Evolutionary conservation across 2,113 vertebrate species (phyloP), one percentile per base, ranked within the genome.

Genomic region (Ascaphus truei): DNA sequence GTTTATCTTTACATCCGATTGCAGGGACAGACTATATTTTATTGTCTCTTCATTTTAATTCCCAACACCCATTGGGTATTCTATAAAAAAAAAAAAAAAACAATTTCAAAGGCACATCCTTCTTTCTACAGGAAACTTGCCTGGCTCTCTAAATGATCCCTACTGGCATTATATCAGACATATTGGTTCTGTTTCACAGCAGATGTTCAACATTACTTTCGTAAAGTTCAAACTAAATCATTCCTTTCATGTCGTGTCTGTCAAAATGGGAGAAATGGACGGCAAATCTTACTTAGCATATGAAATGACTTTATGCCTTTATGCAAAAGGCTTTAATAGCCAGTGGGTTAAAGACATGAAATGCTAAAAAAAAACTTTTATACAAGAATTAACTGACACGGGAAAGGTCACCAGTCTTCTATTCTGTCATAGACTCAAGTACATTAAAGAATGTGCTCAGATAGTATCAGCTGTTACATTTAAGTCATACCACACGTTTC

Each of bases 281-380:
- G 60, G 26, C 58, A 76, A 75, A 45, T 48, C 2, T 3, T 7
- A 36, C 30, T 77, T 45, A 60, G 62, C 52, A n/a, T 31, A 71
- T 45, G 57, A 71, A 69, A 76, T 74, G 69, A 53, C 48, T 34
- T 2, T 66, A 20, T 27, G 25, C 5, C 2, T 1, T n/a, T 68
- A 3, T 48, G 29, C 56, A 59, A 72, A 73, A 51, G 25, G 31
- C 73, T 77, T 63, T 62, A 3, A 36, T 64, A 72, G 73, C 68
- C 71, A 69, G 36, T 29, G 57, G 27, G 39, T 77, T 80, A 79
- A 66, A 72, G 68, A 65, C 58, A 77, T 45, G 76, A 76, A 71
- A 68, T 26, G 30, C 48, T 71, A 47, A 71, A 41, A 72, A 73
- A 69, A 80, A 80, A 72, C 67, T 60, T 3, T 58, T 30, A 51